Percentiles rank a stretch among this genome's conserved stretches.
Evolutionary conservation across 2,888 invertebrate species (phyloP).

Genomic region (Apoderus coryli): DNA sequence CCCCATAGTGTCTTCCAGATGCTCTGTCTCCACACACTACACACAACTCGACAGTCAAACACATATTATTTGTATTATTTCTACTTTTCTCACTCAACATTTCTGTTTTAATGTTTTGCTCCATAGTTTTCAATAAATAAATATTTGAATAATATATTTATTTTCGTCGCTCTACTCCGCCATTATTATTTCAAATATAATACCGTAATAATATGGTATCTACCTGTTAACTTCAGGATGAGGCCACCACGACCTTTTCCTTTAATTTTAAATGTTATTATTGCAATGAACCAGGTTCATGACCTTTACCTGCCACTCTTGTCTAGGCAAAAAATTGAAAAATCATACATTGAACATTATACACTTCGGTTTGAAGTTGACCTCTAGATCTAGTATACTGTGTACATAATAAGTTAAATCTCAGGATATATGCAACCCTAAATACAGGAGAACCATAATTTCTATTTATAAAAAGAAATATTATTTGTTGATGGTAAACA

Average conservation of each 20-base stretch:
- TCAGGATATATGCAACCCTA: no score
- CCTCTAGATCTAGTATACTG: no score
- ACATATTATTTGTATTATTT: constrained; percentile 32
- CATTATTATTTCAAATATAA: not conserved
- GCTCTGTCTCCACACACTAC: constrained; percentile 94
- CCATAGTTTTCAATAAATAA: not conserved
- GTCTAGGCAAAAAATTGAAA: constrained; percentile 34
- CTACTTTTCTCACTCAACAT: constrained; percentile 29
- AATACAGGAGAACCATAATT: no score
- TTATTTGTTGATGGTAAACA: no score
- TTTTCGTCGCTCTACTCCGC: not conserved
- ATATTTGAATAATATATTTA: not conserved
- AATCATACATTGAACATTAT: no score
- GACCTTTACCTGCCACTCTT: constrained; percentile 34
- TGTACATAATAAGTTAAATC: no score
- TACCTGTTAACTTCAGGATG: not conserved
- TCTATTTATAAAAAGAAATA: no score
- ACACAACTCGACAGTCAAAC: constrained; percentile 68
- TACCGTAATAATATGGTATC: no score
- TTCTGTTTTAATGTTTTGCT: constrained; percentile 28
- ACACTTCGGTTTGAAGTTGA: no score
- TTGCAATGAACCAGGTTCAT: constrained; percentile 29
- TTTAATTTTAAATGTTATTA: constrained; percentile 26
- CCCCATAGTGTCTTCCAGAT: constrained; percentile 90
- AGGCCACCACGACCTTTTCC: constrained; percentile 22